Percentiles rank a stretch among this genome's conserved stretches.
These are phyloP conservation scores for Drosophila putrida DNA, from an alignment of 2,888 invertebrate species.

Conservation along the genomic window DNA sequence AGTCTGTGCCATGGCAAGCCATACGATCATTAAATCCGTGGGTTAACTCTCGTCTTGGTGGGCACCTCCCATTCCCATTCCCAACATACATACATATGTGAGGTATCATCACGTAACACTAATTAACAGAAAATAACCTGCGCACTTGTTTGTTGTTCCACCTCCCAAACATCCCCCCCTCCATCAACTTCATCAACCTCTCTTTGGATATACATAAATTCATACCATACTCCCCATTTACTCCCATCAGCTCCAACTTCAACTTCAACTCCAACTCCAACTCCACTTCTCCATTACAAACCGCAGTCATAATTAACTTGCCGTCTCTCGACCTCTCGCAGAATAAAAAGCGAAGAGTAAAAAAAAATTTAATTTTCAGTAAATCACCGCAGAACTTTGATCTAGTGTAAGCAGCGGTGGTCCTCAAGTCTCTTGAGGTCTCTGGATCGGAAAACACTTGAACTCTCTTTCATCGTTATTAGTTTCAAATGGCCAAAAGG, in stretches of 20 bases:
- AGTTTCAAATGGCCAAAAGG: conserved; percentile 30
- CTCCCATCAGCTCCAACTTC: background rate
- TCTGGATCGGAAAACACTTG: conserved; percentile 2
- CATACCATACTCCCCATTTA: conserved; percentile 14
- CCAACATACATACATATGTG: conserved; percentile 25
- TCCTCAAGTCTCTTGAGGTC: conserved; percentile 5
- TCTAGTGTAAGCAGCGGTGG: conserved; percentile 65
- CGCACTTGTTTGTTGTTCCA: conserved; percentile 69
- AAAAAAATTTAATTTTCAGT: conserved; percentile 72
- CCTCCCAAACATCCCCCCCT: background rate
- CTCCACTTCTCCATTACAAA: conserved; percentile 38
- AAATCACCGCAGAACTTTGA: conserved; percentile 61
- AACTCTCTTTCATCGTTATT: conserved; percentile 21
- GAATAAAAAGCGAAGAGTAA: conserved; percentile 1
- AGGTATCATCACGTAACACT: conserved; percentile 77
- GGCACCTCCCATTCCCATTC: conserved; percentile 67
- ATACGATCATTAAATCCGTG: conserved; percentile 47
- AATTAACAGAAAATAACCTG: conserved; percentile 79
- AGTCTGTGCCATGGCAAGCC: conserved; percentile 17
- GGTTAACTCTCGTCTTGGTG: conserved; percentile 23
- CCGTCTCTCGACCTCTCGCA: conserved; percentile 53
- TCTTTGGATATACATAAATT: conserved; percentile 10
- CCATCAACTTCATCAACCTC: background rate
- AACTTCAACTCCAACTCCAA: background rate
- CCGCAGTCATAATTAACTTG: conserved; percentile 79